Base-by-base conservation (phyloP, 2,888 invertebrate species). In the Proisotoma minuta region DNA sequence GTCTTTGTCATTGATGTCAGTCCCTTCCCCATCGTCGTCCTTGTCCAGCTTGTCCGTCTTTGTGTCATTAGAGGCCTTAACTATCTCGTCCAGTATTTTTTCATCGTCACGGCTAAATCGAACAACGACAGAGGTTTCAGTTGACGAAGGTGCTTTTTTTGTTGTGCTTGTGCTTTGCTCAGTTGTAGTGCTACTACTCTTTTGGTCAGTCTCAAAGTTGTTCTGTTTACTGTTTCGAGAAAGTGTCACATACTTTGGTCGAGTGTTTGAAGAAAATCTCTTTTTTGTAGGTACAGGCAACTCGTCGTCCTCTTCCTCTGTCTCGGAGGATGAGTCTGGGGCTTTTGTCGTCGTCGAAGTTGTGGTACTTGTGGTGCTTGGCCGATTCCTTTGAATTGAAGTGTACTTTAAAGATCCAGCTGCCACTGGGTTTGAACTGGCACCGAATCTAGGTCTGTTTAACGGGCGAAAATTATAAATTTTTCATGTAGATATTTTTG, bases 211-310 rank as follows among this genome's bases (percentile, higher is more conserved):
- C 15, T 15, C 4, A 18, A 20, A 12, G 18, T 43, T 20, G 20
- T 15, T 43, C 43, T 43, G 43, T 43, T 57, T 57, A 50, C 56
- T 60, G 60, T 67, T 75, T 72, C 70, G 75, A 73, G 26, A n/a
- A 70, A 63, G 73, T 65, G 60, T 76, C 74, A 63, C 75, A 74
- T 57, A 76, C 76, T 53, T 75, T 76, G 52, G 75, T 72, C 57
- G 72, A 69, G 64, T 74, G 70, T 63, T 39, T 27, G 60, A 66
- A 34, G 65, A 48, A 40, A 18, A 59, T 58, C 57, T 52, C 20
- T n/a, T 39, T 26, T 59, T 63, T 56, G 57, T 23, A 26, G 29
- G 56, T 28, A 4, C 39, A 43, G 43, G 43, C 18, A 4, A n/a
- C n/a, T n/a, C n/a, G n/a, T n/a, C 34, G 2, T 58, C 65, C 29